A percentile compares a stretch with the other conserved stretches of the same genome.
Conservation (phyloP, 2,888 invertebrate genomes). For the Digitonthophagus gazella region DNA sequence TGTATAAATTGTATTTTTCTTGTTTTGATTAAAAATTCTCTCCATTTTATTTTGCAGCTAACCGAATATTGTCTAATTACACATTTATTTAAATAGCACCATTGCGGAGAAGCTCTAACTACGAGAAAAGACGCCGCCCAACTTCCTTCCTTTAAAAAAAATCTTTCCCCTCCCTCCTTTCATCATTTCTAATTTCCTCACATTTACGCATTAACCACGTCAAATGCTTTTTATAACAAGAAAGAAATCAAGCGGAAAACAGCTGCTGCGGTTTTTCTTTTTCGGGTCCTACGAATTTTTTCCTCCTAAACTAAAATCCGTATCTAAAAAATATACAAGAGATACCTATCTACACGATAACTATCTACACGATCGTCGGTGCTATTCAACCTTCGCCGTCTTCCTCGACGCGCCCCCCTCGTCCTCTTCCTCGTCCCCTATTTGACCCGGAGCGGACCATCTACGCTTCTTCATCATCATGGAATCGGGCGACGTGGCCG, state of each 20-base stretch:
- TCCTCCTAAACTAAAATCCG: conserved; percentile 23
- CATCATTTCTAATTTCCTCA: too few species aligned
- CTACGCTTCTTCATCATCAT: conserved; percentile 45
- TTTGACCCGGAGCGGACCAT: conserved; percentile 56
- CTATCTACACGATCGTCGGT: conserved; percentile 12
- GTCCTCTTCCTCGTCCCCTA: conserved; percentile 48
- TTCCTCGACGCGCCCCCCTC: conserved; percentile 40
- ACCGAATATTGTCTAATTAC: background rate
- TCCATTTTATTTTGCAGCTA: background rate
- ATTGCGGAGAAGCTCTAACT: background rate
- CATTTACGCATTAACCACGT: too few species aligned
- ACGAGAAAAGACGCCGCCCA: background rate
- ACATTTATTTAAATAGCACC: background rate
- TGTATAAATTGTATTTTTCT: too few species aligned
- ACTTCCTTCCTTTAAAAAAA: background rate
- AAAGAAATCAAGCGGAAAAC: background rate
- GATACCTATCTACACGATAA: conserved; percentile 16
- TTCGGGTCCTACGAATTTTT: conserved; percentile 8
- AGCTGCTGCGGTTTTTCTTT: background rate
- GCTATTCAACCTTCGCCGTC: conserved; percentile 33
- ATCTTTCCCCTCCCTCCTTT: background rate
- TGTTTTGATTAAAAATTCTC: background rate
- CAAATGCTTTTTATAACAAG: background rate
- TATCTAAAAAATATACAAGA: conserved; percentile 6
- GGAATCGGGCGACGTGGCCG: conserved; percentile 12